Percentiles rank a stretch among this genome's conserved stretches.
phyloP scores from a whole-genome alignment of 2,113 vertebrate species.

The Lipophrys pholis region DNA sequence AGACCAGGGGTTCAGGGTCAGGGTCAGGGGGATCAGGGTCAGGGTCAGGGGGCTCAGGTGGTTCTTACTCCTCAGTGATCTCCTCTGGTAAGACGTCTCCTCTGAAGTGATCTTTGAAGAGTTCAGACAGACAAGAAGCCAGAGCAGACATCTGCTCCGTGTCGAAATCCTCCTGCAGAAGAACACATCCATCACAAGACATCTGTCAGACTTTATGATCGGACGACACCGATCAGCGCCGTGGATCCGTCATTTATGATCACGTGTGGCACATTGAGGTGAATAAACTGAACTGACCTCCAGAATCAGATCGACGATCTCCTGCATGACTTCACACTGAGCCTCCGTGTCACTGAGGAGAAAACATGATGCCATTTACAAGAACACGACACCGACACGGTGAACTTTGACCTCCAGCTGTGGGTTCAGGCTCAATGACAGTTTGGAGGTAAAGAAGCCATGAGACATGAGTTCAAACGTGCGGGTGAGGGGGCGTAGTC shows the following conservation, averaged over 20 bases:
- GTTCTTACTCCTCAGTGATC: conserved; percentile 92
- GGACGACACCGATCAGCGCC: too few species aligned
- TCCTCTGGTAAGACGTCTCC: conserved; percentile 96
- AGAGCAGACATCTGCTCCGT: conserved; percentile 92
- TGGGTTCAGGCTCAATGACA: not conserved
- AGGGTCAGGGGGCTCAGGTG: not conserved
- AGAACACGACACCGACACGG: not conserved
- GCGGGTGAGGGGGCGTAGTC: too few species aligned
- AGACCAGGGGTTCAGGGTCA: not conserved
- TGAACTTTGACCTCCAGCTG: not conserved
- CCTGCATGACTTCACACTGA: conserved; percentile 98
- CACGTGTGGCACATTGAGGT: too few species aligned
- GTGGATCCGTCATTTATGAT: not conserved
- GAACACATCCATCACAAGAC: not conserved
- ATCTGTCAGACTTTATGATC: too few species aligned
- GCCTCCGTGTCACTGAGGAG: conserved; percentile 89
- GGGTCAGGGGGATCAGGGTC: not conserved
- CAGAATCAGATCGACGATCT: conserved; percentile 96
- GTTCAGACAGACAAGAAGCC: conserved; percentile 93
- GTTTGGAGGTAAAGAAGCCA: too few species aligned
- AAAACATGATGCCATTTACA: too few species aligned
- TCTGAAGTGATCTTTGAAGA: conserved; percentile 95
- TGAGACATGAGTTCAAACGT: too few species aligned
- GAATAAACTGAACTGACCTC: conserved; percentile 87
- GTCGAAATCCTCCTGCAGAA: conserved; percentile 95